Conservation (phyloP, 2,888 invertebrate species). For the Drosophila pseudotalamancana region DNA sequence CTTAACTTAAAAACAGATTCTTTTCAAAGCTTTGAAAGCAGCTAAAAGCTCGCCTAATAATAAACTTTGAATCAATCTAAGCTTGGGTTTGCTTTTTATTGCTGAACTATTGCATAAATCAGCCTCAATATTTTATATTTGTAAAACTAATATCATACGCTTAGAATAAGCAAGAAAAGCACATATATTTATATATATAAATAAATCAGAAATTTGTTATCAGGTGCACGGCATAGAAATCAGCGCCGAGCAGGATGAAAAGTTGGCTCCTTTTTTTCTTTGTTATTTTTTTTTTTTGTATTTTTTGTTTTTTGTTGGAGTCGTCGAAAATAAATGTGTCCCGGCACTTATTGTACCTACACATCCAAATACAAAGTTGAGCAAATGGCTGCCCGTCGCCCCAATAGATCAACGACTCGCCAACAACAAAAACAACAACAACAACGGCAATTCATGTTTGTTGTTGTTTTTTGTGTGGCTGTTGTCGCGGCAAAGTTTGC, state of each 20-base stretch:
- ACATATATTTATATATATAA: too few relatives aligned
- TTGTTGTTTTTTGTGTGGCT: slow-evolving; percentile 30
- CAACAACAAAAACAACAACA: slow-evolving; percentile 33
- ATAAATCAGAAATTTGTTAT: slow-evolving; percentile 29
- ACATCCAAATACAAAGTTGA: slow-evolving; percentile 40
- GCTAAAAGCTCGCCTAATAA: neutral
- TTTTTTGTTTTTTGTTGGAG: neutral
- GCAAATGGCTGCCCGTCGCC: slow-evolving; percentile 58
- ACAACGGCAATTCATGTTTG: slow-evolving; percentile 4
- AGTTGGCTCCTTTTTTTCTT: slow-evolving; percentile 7
- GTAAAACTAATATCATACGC: slow-evolving; percentile 6
- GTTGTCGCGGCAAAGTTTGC: slow-evolving; percentile 67
- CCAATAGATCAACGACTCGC: slow-evolving; percentile 67
- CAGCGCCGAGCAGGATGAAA: slow-evolving; percentile 20
- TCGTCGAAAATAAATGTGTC: slow-evolving; percentile 53
- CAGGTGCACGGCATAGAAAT: slow-evolving; percentile 13
- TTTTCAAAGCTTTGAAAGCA: neutral
- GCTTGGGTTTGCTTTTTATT: neutral
- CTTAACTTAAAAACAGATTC: neutral
- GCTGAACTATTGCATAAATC: neutral
- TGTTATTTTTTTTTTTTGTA: too few relatives aligned
- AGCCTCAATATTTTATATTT: neutral
- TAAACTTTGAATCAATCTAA: neutral
- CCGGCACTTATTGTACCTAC: slow-evolving; percentile 67
- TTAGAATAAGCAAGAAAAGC: slow-evolving; percentile 10